Percentiles rank a stretch among this genome's conserved stretches.
Conservation (phyloP, 1,140 invertebrate genomes). For the Heterodera carotae region DNA sequence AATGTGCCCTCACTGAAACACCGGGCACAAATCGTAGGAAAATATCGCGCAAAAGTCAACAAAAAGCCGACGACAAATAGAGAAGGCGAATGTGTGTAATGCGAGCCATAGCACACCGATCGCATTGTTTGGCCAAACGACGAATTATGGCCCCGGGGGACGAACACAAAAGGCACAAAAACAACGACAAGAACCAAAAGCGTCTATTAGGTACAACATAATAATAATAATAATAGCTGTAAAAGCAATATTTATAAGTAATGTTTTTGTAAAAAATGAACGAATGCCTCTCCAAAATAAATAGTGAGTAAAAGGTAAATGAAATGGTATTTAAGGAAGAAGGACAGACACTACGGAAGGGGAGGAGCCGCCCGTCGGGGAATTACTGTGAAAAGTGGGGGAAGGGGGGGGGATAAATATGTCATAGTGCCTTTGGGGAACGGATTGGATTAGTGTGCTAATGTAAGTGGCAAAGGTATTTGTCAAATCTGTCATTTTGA, state of each 20-base stretch:
- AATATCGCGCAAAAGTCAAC: not conserved
- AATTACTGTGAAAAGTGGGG: not conserved
- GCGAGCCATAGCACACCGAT: not conserved
- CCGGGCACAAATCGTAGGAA: not conserved
- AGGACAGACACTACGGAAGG: not conserved
- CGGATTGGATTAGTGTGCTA: not conserved
- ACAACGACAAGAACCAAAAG: not conserved
- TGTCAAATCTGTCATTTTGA: not conserved
- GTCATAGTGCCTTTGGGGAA: too few species aligned
- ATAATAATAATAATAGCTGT: too few species aligned
- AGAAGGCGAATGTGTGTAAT: not conserved
- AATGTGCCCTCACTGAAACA: too few species aligned
- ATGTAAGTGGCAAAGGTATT: not conserved
- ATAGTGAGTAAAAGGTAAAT: not conserved
- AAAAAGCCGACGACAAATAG: constrained; percentile 9
- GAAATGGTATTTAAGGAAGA: not conserved
- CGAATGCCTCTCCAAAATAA: too few species aligned
- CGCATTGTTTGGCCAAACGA: not conserved
- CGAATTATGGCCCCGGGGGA: too few species aligned
- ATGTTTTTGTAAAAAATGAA: too few species aligned
- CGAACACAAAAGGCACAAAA: not conserved
- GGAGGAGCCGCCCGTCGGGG: too few species aligned
- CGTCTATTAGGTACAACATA: too few species aligned
- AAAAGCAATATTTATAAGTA: too few species aligned
- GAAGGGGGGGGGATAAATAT: not conserved